Conservation (phyloP, 2,888 invertebrate species). For the Ceraclea dissimilis region DNA sequence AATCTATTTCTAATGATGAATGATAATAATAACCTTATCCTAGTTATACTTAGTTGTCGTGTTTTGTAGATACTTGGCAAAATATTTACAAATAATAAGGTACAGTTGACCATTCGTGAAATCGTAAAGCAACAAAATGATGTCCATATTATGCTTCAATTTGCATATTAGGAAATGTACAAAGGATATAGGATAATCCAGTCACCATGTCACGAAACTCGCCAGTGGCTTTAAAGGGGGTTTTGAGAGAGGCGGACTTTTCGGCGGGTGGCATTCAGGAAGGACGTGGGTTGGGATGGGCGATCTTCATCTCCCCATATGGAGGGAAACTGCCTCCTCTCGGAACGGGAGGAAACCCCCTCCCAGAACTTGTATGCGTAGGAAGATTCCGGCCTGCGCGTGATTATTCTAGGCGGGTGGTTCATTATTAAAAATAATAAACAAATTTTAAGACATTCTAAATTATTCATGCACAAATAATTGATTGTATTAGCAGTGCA, state of each 20-base stretch:
- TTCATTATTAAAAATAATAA: neutral
- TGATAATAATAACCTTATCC: too few relatives aligned
- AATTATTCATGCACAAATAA: too few relatives aligned
- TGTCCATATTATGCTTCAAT: too few relatives aligned
- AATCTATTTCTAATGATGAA: too few relatives aligned
- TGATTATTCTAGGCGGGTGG: slow-evolving; percentile 22
- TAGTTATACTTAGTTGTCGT: too few relatives aligned
- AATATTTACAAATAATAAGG: too few relatives aligned
- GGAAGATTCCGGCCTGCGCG: slow-evolving; percentile 25
- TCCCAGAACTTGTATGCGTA: slow-evolving; percentile 21
- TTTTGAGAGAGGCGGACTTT: slow-evolving; percentile 34
- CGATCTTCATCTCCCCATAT: slow-evolving; percentile 34
- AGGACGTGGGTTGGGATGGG: slow-evolving; percentile 29
- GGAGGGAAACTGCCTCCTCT: slow-evolving; percentile 35
- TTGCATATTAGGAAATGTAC: too few relatives aligned
- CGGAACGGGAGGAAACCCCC: slow-evolving; percentile 16
- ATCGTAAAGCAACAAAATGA: too few relatives aligned
- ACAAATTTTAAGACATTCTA: neutral
- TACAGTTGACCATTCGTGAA: too few relatives aligned
- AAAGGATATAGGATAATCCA: neutral
- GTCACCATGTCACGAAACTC: slow-evolving; percentile 38
- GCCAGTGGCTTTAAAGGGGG: slow-evolving; percentile 53
- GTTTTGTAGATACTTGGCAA: too few relatives aligned
- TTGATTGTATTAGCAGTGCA: too few relatives aligned
- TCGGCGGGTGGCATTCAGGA: slow-evolving; percentile 25